These are phyloP conservation scores for Clistopyga incitator DNA, from an alignment of 2,888 invertebrate species.

Conservation along the genomic window DNA sequence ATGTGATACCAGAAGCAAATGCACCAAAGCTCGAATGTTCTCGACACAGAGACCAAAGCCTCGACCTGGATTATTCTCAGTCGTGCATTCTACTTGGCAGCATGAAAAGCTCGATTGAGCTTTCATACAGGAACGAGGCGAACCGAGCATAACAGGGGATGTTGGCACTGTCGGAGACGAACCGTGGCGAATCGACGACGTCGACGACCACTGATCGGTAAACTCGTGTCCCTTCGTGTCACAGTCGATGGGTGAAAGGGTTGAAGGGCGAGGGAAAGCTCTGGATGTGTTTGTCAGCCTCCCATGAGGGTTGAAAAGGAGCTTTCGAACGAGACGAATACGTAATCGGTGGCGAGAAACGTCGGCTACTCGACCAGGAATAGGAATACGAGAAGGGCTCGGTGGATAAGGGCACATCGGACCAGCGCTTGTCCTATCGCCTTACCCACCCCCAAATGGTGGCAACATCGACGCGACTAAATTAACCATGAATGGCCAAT, in stretches of 20 bases:
- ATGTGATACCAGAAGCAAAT: conserved; percentile 11
- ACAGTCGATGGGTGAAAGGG: conserved; percentile 33
- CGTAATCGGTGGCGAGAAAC: conserved; percentile 75
- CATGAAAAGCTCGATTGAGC: conserved; percentile 36
- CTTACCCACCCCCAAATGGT: conserved; percentile 74
- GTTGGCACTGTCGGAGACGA: conserved; percentile 50
- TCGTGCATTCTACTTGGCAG: conserved; percentile 15
- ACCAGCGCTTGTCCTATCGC: conserved; percentile 73
- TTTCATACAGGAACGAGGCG: conserved; percentile 23
- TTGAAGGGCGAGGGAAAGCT: conserved; percentile 41
- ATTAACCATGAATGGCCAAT: conserved; percentile 84
- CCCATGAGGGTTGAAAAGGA: conserved; percentile 58
- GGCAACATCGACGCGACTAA: conserved; percentile 78
- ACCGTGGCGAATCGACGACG: conserved; percentile 64
- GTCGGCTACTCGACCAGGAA: conserved; percentile 33
- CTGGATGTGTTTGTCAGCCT: not conserved
- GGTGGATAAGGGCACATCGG: conserved; percentile 36
- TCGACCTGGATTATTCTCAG: conserved; percentile 31
- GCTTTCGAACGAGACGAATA: conserved; percentile 75
- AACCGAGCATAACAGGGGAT: conserved; percentile 57
- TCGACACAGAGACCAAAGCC: not conserved
- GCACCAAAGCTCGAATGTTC: conserved; percentile 6
- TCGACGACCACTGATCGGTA: conserved; percentile 62
- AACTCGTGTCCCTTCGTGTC: conserved; percentile 65
- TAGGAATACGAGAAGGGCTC: conserved; percentile 45